These are phyloP conservation scores for Cordilura impudica DNA, from an alignment of 2,888 invertebrate genomes.

Conservation along the genomic window DNA sequence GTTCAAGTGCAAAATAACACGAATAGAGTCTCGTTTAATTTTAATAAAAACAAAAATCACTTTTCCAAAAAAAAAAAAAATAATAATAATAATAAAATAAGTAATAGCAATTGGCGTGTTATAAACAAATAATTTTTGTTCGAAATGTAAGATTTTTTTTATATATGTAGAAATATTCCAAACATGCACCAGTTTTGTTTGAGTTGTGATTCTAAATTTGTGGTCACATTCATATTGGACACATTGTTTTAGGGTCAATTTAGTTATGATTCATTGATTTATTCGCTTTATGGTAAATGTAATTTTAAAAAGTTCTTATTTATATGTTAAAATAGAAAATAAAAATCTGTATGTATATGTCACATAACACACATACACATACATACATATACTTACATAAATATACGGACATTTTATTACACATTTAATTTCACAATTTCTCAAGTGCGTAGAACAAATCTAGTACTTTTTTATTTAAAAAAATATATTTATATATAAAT, in stretches of 20 bases:
- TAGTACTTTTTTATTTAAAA: no score
- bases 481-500: no score
- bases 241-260: neutral
- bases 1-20: neutral
- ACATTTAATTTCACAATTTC: conserved; percentile 21
- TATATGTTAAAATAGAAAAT: conserved; percentile 2
- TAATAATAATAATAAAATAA: no score
- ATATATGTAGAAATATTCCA: no score
- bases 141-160: neutral
- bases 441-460: neutral
- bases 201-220: neutral
- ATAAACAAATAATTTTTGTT: neutral
- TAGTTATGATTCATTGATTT: conserved; percentile 18
- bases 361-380: neutral
- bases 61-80: neutral
- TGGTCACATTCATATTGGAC: neutral
- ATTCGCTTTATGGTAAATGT: neutral
- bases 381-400: neutral
- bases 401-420: neutral
- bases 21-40: no score
- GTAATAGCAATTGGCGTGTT: neutral
- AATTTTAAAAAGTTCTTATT: neutral
- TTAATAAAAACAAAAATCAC: neutral
- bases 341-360: conserved; percentile 4
- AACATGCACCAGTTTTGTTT: neutral